These are phyloP conservation scores for Caenorhabditis japonica DNA, from an alignment of 2,888 invertebrate genomes.

Conservation along the genomic window DNA sequence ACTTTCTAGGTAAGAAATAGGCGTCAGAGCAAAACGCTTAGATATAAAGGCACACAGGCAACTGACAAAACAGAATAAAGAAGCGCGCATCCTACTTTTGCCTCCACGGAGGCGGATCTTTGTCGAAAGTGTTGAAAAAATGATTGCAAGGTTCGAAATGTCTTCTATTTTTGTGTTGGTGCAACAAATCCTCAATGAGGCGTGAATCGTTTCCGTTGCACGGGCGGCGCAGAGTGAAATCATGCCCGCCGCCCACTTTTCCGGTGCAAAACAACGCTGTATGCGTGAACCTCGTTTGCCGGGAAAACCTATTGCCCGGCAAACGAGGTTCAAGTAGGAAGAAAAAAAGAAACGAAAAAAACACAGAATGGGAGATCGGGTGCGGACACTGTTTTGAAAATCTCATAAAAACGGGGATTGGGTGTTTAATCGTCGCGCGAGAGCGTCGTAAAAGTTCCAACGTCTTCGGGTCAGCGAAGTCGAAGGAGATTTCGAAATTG, in stretches of 20 bases:
- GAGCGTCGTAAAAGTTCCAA: constrained; percentile 36
- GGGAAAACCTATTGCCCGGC: too few species aligned
- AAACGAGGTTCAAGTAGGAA: constrained; percentile 2
- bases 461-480: too few species aligned
- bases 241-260: constrained; percentile 29
- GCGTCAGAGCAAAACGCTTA: too few species aligned
- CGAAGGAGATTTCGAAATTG: too few species aligned
- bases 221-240: constrained; percentile 43
- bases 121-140: too few species aligned
- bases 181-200: constrained; percentile 21
- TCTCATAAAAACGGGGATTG: constrained; percentile 40
- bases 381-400: constrained; percentile 43
- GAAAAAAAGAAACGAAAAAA: not conserved
- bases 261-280: constrained; percentile 8
- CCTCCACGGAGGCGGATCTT: too few species aligned
- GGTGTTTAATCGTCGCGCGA: constrained; percentile 38
- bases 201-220: constrained; percentile 21
- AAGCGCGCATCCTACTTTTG: too few species aligned
- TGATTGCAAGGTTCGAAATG: too few species aligned
- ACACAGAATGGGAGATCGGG: constrained; percentile 17
- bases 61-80: too few species aligned
- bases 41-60: too few species aligned
- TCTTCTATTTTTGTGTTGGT: too few species aligned
- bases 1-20: too few species aligned
- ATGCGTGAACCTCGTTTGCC: not conserved